A percentile compares a stretch with the other conserved stretches of the same genome.
These are phyloP conservation scores for Momotus momota DNA, from an alignment of 2,797 vertebrate genomes.

Conservation along the genomic window DNA sequence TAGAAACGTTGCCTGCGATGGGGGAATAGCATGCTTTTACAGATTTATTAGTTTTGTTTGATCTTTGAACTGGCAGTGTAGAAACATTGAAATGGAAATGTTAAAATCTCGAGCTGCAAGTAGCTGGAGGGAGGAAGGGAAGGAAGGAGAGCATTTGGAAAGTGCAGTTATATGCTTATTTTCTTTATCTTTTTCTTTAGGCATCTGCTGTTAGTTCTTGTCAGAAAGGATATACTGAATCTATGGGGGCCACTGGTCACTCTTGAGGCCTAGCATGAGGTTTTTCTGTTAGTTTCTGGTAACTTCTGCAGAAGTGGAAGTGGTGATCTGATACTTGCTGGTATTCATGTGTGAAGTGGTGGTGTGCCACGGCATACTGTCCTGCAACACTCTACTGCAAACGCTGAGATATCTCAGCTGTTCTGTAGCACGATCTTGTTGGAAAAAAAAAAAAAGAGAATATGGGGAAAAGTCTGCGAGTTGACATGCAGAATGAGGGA, in stretches of 20 bases:
- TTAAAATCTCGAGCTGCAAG: neutral
- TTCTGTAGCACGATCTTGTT: neutral
- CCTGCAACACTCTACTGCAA: neutral
- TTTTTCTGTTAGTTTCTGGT: neutral
- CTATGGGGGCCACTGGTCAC: rapidly evolving
- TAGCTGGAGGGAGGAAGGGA: neutral
- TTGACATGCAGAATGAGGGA: neutral
- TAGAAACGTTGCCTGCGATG: neutral
- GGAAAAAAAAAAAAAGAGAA: neutral
- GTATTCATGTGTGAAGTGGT: neutral
- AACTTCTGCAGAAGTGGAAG: neutral
- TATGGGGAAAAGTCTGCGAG: neutral
- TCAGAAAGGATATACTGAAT: neutral
- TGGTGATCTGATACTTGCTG: neutral
- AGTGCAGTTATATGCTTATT: neutral
- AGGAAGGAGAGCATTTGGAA: neutral
- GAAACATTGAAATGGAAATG: neutral
- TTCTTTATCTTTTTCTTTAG: neutral
- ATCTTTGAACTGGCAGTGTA: neutral
- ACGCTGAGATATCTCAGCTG: neutral
- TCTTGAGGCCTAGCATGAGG: neutral
- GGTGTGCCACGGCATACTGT: neutral
- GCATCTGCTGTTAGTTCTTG: neutral
- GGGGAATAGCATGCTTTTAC: neutral
- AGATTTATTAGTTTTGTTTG: neutral